Evolutionary conservation across 2,113 vertebrate species (phyloP), one percentile per base, ranked within the genome.

Genomic region (Oenanthe oenanthe): DNA sequence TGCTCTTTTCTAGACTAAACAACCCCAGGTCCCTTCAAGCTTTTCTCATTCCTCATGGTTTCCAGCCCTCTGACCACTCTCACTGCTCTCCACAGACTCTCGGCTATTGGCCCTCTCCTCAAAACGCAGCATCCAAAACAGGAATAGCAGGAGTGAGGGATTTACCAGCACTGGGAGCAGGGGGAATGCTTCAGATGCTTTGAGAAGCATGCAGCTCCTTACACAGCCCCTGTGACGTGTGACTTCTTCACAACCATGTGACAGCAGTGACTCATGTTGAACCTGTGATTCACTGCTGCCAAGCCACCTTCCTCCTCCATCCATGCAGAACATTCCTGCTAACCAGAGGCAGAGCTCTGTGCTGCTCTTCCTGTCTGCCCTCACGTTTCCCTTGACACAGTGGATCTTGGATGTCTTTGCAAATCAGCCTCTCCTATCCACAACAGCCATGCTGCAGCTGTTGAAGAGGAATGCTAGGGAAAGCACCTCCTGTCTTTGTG

Each of bases 1-100:
- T 75, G 45, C 26, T 81, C 57, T 10, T 62, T 79, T 60, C 72
- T 92, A 96, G 96, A 97, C 96, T 96, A 96, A 97, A 96, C 95
- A 97, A 88, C 62, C 72, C 34, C 7, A 4, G 16, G 57, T 89
- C 67, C 88, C 60, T 87, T 54, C 84, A 78, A 89, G 81, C 74
- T 57, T 66, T 95, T 60, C 88, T 95, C 88, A 95, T 90, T 93
- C 67, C 82, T 93, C 72, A 58, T 2, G 13, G 22, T 83, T 94
- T 90, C 90, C 95, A 95, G 73, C 70, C n/a, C 65, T 87, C 89
- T 88, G 86, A 91, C 68, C 16, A 5, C 65, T 86, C 92, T 82
- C 16, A 4, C 18, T 16, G 67, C 74, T 67, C 68, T 95, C 40
- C 36, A 26, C 0, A 7, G 38, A 58, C 65, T 88, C 87, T 73